These are phyloP conservation scores for Epirrhoe alternata DNA, from an alignment of 2,888 invertebrate genomes.

Conservation along the genomic window DNA sequence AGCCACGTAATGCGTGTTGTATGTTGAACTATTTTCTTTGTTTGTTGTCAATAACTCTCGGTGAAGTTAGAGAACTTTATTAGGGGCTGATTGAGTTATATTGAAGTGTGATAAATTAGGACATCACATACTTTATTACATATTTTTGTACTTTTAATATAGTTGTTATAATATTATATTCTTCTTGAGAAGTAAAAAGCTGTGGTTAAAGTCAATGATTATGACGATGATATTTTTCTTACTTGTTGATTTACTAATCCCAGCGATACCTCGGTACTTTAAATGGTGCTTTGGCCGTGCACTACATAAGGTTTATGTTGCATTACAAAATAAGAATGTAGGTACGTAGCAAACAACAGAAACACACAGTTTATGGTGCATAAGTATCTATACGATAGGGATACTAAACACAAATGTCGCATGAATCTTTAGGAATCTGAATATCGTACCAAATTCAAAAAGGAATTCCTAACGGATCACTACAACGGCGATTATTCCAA, in stretches of 20 bases:
- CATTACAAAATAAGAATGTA: no score
- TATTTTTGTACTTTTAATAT: no score
- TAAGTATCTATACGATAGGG: not conserved
- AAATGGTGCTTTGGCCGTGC: no score
- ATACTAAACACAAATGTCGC: not conserved
- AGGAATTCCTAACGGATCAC: not conserved
- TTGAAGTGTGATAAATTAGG: not conserved
- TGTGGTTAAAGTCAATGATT: no score
- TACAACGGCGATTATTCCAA: not conserved
- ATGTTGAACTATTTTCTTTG: slow-evolving; percentile 13
- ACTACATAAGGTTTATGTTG: no score
- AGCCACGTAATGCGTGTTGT: slow-evolving; percentile 5
- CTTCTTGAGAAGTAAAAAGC: no score
- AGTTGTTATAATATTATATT: no score
- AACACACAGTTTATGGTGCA: not conserved
- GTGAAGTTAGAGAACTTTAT: slow-evolving; percentile 13
- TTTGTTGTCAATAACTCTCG: slow-evolving; percentile 10
- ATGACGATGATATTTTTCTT: no score
- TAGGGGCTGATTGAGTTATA: not conserved
- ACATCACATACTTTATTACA: no score
- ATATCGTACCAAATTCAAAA: not conserved
- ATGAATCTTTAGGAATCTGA: not conserved
- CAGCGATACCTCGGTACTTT: no score
- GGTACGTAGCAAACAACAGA: no score
- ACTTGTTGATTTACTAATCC: no score